Evolutionary conservation across 2,113 vertebrate genomes (phyloP).

Genomic region (Pan troglodytes): DNA sequence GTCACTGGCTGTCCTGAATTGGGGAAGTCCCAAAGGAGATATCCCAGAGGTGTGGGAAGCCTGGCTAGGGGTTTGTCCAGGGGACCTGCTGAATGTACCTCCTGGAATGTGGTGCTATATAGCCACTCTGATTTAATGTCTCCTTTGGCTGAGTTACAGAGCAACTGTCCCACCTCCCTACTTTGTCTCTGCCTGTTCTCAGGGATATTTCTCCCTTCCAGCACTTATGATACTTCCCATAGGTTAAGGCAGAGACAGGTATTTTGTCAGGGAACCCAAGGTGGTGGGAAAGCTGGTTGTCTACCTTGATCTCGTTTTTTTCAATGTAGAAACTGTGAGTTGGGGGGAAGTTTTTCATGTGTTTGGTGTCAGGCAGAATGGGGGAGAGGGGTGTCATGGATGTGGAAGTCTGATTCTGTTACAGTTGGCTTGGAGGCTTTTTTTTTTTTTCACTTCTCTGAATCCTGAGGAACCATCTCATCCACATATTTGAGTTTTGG

Average conservation of each 20-base stretch:
- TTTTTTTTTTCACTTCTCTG: background rate
- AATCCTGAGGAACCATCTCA: background rate
- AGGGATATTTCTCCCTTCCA: background rate
- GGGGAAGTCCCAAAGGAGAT: background rate
- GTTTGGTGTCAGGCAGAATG: background rate
- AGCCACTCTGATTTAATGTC: background rate
- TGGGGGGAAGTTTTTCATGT: background rate
- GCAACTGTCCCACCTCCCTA: background rate
- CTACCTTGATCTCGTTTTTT: background rate
- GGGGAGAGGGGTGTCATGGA: background rate
- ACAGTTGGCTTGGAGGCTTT: background rate
- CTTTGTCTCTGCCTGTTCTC: background rate
- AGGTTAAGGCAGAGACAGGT: background rate
- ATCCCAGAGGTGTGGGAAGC: background rate
- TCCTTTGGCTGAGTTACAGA: background rate
- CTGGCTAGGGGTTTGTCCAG: background rate
- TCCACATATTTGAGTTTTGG: background rate
- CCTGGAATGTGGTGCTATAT: background rate
- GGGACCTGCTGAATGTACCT: background rate
- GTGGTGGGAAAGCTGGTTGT: background rate
- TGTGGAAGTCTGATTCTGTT: background rate
- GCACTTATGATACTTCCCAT: background rate
- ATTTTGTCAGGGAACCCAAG: background rate
- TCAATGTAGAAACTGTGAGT: background rate
- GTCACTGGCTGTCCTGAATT: background rate